These are phyloP conservation scores for Pleuronectes platessa DNA, from an alignment of 2,113 vertebrate genomes.

Conservation along the genomic window DNA sequence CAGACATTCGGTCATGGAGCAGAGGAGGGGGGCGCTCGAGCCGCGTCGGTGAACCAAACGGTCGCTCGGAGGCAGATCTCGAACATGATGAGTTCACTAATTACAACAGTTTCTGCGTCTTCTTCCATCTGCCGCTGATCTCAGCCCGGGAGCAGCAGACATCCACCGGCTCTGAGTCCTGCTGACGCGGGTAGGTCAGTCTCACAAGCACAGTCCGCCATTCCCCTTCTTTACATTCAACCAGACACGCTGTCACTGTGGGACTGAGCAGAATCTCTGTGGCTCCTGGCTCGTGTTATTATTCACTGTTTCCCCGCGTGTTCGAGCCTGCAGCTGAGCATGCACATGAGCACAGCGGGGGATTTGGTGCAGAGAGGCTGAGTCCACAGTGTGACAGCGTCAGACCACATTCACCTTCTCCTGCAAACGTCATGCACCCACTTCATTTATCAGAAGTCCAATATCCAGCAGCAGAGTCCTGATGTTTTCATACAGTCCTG, in stretches of 20 bases:
- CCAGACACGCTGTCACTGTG: constrained; percentile 40
- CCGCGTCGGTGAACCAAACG: constrained; percentile 71
- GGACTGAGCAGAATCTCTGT: constrained; percentile 18
- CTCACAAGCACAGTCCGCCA: constrained; percentile 78
- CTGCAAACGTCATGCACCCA: constrained; percentile 29
- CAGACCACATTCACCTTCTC: constrained; percentile 2
- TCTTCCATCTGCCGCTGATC: constrained; percentile 29
- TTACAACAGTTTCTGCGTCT: constrained; percentile 57
- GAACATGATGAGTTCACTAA: constrained; percentile 72
- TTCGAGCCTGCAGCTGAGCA: constrained; percentile 43
- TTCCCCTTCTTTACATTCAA: constrained; percentile 68
- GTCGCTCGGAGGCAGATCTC: constrained; percentile 69
- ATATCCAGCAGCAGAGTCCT: background rate
- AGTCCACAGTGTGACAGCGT: constrained; percentile 32
- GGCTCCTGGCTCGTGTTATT: constrained; percentile 28
- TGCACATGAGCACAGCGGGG: constrained; percentile 38
- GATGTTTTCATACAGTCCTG: background rate
- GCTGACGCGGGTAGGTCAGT: constrained; percentile 75
- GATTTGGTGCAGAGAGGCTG: constrained; percentile 64
- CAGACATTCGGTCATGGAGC: constrained; percentile 80
- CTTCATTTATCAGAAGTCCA: background rate
- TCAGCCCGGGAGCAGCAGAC: constrained; percentile 37
- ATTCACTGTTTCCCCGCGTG: constrained; percentile 40
- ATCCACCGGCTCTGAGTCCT: constrained; percentile 31
- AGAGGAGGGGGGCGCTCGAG: constrained; percentile 78